phyloP scores from a whole-genome alignment of 2,113 vertebrate genomes.

The Archilochus colubris region DNA sequence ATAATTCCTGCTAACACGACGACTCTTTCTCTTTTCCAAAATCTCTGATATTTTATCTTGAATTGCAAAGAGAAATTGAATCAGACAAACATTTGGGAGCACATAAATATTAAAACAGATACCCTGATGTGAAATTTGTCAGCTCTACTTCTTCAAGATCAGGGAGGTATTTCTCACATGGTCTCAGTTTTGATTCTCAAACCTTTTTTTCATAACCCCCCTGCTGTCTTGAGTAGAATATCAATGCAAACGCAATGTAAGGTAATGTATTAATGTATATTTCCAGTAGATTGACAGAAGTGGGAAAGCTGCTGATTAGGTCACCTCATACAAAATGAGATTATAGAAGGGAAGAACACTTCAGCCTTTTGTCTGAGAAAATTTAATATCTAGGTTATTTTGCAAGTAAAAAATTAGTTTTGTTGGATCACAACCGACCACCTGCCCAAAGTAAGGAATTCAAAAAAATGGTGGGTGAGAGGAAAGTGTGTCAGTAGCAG shows the following conservation, averaged over 20 bases:
- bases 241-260: not conserved
- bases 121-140: not conserved
- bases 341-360: not conserved
- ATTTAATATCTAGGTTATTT: slow-evolving; percentile 2
- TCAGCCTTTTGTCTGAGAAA: not conserved
- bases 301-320: not conserved
- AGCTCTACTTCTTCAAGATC: not conserved
- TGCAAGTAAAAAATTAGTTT: not conserved
- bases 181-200: not conserved
- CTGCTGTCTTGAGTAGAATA: not conserved
- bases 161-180: not conserved
- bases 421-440: not conserved
- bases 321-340: not conserved
- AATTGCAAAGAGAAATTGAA: not conserved
- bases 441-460: not conserved
- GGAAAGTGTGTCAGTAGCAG: slow-evolving; percentile 8
- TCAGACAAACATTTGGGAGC: not conserved
- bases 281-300: not conserved
- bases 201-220: not conserved
- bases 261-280: not conserved
- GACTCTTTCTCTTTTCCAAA: not conserved
- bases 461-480: not conserved
- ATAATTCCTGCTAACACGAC: not conserved
- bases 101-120: slow-evolving; percentile 5
- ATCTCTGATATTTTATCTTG: not conserved